A percentile compares a stretch with the other conserved stretches of the same genome.
These are phyloP conservation scores for Dolichomitus sp. DNA, from an alignment of 2,888 invertebrate species.

Conservation along the genomic window DNA sequence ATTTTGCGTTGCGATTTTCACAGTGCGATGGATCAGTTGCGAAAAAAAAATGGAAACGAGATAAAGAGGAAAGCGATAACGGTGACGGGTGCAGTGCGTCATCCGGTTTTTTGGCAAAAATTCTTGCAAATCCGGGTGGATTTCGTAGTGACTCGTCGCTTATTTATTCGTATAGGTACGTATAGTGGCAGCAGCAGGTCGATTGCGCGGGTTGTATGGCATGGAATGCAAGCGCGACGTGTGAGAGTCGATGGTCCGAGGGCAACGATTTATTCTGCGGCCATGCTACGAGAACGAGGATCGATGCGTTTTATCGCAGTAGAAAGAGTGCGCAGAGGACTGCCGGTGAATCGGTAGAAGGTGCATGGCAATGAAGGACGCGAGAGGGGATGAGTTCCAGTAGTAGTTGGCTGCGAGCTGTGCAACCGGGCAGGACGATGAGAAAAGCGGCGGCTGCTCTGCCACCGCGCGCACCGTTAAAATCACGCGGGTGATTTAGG, in stretches of 20 bases:
- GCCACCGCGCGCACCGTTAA: slow-evolving; percentile 56
- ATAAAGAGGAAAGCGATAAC: slow-evolving; percentile 27
- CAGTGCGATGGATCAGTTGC: neutral
- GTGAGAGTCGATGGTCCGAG: slow-evolving; percentile 65
- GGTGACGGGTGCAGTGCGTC: slow-evolving; percentile 50
- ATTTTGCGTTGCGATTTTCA: slow-evolving; percentile 1
- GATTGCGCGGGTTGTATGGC: slow-evolving; percentile 11
- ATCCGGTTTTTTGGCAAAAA: slow-evolving; percentile 54
- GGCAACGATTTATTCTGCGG: slow-evolving; percentile 65
- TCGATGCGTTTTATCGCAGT: slow-evolving; percentile 68
- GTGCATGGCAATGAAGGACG: slow-evolving; percentile 62
- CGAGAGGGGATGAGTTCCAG: slow-evolving; percentile 65
- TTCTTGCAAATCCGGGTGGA: slow-evolving; percentile 64
- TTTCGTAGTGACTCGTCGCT: slow-evolving; percentile 45
- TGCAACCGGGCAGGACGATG: slow-evolving; percentile 42
- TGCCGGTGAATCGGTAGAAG: slow-evolving; percentile 56
- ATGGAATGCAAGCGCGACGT: slow-evolving; percentile 38
- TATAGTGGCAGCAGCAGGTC: slow-evolving; percentile 25
- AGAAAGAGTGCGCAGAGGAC: slow-evolving; percentile 54
- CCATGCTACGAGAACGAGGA: slow-evolving; percentile 50
- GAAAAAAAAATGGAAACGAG: neutral
- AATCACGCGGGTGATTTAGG: slow-evolving; percentile 69
- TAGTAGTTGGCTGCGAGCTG: slow-evolving; percentile 49
- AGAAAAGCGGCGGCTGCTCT: slow-evolving; percentile 51
- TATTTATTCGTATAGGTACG: slow-evolving; percentile 57